Base-by-base conservation (phyloP, 2,113 vertebrate species). In the Catharus fuscescens region DNA sequence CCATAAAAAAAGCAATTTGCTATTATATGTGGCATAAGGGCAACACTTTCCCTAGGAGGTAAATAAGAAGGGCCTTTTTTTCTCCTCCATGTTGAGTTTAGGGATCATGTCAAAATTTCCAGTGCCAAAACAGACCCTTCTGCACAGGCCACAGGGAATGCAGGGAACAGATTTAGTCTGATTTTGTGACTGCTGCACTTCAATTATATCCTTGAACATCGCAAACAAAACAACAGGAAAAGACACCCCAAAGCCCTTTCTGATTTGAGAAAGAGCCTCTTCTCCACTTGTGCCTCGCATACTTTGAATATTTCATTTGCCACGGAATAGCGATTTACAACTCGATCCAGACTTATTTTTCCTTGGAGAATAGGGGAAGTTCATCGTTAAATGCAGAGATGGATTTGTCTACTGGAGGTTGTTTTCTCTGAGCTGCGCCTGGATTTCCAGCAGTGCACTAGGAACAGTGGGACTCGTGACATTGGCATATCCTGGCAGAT, bases 1-100 rank as follows among this genome's bases (percentile, higher is more conserved):
- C 98, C 98, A 98, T 99, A 99, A 99, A 99, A 98, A 99, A 99
- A 98, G 98, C 98, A 98, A 98, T 99, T 99, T 99, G 98, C 98
- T 98, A 98, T 98, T 98, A 98, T 98, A 98, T 98, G 98, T 98
- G 96, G 98, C 97, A 98, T 98, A 98, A 98, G 98, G 97, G 97
- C 97, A 98, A 98, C 97, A 97, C 97, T 98, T 98, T 98, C 98
- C 97, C 97, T 98, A 97, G 98, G 98, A 98, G 98, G 98, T 98
- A 98, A 98, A 98, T 98, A 98, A 98, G 97, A 97, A 97, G 96
- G 93, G 42, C 80, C 93, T 92, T 97, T 96, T 97, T 95, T 90
- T 79, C 81, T 95, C 90, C 86, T 87, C 96, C 57, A 91, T 83
- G 89, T 97, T 95, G 96, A 98, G 96, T 97, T 98, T 98, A 98